Percentiles rank a stretch among this genome's conserved stretches.
phyloP scores from a whole-genome alignment of 2,797 vertebrate species.

The Simalia tracyae region DNA sequence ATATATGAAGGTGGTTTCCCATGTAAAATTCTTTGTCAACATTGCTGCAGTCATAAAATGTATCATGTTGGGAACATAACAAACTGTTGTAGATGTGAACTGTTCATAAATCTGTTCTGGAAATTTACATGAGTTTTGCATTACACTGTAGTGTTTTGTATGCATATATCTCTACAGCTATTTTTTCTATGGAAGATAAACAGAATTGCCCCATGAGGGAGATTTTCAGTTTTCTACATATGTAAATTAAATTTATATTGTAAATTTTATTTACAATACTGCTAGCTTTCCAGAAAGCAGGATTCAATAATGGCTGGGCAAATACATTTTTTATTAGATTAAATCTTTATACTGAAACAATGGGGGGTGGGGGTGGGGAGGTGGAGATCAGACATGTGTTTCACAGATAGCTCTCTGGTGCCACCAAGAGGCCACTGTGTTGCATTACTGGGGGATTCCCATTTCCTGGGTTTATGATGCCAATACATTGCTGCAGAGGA shows the following conservation, averaged over 20 bases:
- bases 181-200: neutral
- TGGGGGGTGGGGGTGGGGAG: neutral
- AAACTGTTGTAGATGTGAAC: neutral
- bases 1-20: neutral
- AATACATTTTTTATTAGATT: slow-evolving; percentile 32
- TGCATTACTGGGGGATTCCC: slow-evolving; percentile 24
- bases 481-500: neutral
- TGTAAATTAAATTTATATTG: neutral
- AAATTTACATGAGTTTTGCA: neutral
- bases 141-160: neutral
- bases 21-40: neutral
- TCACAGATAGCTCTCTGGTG: slow-evolving; percentile 60
- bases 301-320: neutral
- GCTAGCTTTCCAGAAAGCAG: slow-evolving; percentile 30
- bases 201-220: neutral
- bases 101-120: neutral
- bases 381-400: neutral
- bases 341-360: slow-evolving; percentile 32
- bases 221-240: neutral
- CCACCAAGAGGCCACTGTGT: slow-evolving; percentile 54
- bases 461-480: slow-evolving; percentile 7
- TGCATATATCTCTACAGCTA: neutral
- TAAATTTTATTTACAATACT: slow-evolving; percentile 14
- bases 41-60: neutral
- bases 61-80: neutral